Evolutionary conservation across 2,113 vertebrate species (phyloP).

Genomic region (Poecile atricapillus): DNA sequence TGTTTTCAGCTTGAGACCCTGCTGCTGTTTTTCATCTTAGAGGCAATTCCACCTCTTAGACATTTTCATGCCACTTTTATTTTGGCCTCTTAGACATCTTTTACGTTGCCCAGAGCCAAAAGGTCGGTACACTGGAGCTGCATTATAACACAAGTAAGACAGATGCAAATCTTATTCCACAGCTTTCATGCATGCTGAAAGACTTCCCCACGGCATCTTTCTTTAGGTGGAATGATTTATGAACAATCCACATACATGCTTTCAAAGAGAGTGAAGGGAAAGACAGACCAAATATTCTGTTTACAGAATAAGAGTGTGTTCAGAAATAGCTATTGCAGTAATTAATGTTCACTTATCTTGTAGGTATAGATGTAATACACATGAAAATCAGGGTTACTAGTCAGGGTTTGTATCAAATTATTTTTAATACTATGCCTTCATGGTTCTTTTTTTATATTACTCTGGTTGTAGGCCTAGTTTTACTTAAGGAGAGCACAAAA

Average conservation of each 20-base stretch:
- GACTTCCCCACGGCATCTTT: neutral
- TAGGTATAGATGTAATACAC: neutral
- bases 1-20: neutral
- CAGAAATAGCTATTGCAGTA: neutral
- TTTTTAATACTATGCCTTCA: neutral
- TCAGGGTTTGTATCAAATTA: neutral
- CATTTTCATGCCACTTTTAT: neutral
- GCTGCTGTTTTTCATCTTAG: neutral
- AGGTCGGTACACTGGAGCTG: neutral
- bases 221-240: neutral
- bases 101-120: neutral
- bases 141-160: neutral
- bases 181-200: neutral
- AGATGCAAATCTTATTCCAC: neutral
- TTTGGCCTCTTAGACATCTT: neutral
- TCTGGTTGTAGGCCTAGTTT: neutral
- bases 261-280: neutral
- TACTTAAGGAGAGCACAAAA: neutral
- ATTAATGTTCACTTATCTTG: neutral
- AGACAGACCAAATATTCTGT: neutral
- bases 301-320: neutral
- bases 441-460: neutral
- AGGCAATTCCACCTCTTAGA: neutral
- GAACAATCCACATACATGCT: neutral
- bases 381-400: neutral